Percentiles rank a stretch among this genome's conserved stretches.
These are phyloP conservation scores for Phymorhynchus buccinoides DNA, from an alignment of 1,140 invertebrate species.

Conservation along the genomic window DNA sequence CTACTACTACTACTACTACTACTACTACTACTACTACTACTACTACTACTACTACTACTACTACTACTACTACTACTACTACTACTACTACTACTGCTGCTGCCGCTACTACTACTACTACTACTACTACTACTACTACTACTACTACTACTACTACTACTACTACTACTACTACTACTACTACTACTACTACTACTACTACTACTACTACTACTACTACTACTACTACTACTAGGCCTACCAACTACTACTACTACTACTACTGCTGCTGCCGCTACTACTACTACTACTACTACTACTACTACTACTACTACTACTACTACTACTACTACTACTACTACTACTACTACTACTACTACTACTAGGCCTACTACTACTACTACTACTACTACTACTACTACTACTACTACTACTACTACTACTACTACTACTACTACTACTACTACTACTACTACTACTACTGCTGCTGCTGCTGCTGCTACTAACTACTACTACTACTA, in stretches of 20 bases:
- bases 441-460: slow-evolving; percentile 29
- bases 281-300: slow-evolving; percentile 37
- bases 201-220: too few relatives aligned
- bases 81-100: slow-evolving; percentile 23
- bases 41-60: slow-evolving; percentile 14
- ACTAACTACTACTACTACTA: not conserved
- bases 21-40: not conserved
- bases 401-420: slow-evolving; percentile 15
- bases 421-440: slow-evolving; percentile 15
- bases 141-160: slow-evolving; percentile 21
- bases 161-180: not conserved
- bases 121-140: slow-evolving; percentile 36
- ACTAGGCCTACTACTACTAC: too few relatives aligned
- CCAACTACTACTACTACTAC: slow-evolving; percentile 26
- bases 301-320: slow-evolving; percentile 21
- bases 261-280: not conserved
- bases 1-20: too few relatives aligned
- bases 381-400: not conserved
- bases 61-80: slow-evolving; percentile 21
- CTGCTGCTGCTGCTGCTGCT: not conserved
- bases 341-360: not conserved
- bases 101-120: slow-evolving; percentile 13
- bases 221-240: too few relatives aligned
- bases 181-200: not conserved
- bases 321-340: slow-evolving; percentile 14